Conservation (phyloP, 2,797 vertebrate genomes). For the Nasua narica region DNA sequence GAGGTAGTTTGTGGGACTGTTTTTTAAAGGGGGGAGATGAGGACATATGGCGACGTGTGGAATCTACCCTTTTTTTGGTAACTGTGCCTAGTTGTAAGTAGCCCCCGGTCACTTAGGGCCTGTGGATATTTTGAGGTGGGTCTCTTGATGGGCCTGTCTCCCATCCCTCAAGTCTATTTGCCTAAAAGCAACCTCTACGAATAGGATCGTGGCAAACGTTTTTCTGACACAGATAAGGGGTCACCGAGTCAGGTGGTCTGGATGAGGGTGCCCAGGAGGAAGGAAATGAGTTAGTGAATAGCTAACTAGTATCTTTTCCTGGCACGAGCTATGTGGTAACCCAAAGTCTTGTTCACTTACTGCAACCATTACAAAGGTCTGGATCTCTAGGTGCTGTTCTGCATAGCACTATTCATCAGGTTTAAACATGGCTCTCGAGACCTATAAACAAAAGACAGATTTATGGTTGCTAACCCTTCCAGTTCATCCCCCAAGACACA, state of each 20-base stretch:
- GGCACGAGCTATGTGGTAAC: background rate
- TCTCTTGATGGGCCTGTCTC: background rate
- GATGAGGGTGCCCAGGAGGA: background rate
- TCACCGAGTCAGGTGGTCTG: background rate
- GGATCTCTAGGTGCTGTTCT: background rate
- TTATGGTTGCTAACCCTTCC: background rate
- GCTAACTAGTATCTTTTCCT: background rate
- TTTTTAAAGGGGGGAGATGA: background rate
- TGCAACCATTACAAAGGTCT: background rate
- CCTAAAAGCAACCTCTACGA: background rate
- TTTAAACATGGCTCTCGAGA: background rate
- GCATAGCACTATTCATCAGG: background rate
- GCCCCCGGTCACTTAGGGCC: background rate
- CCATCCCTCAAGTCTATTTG: background rate
- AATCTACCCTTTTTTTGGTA: background rate
- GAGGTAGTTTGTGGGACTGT: background rate
- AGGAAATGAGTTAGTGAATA: background rate
- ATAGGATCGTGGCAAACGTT: background rate
- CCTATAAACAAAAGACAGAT: background rate
- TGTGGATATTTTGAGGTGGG: background rate
- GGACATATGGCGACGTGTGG: background rate
- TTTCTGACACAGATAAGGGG: background rate
- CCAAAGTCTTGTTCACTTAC: background rate
- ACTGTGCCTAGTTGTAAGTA: background rate
- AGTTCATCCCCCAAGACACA: background rate